Conservation (phyloP, 2,113 vertebrate genomes). For the Sceloporus tristichus region DNA sequence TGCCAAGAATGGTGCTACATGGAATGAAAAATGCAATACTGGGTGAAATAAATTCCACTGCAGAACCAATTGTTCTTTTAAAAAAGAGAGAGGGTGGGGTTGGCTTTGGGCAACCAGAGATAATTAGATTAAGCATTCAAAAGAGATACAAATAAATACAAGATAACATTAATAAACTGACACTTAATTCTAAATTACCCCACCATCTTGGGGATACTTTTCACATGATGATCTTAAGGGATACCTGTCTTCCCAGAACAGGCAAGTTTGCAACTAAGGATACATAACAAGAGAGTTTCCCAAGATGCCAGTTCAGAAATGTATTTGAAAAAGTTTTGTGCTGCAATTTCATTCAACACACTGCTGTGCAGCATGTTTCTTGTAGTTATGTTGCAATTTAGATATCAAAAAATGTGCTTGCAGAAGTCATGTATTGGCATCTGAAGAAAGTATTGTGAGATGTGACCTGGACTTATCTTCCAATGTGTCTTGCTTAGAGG, state of each 20-base stretch:
- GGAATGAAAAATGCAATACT: slow-evolving; percentile 59
- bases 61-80: slow-evolving; percentile 43
- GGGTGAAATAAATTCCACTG: slow-evolving; percentile 54
- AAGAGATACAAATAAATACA: slow-evolving; percentile 23
- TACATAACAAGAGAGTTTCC: neutral
- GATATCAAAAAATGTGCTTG: no score
- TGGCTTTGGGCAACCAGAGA: slow-evolving; percentile 53
- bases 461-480: no score
- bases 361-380: no score
- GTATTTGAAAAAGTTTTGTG: no score
- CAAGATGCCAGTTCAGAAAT: neutral
- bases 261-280: neutral
- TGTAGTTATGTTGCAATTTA: no score
- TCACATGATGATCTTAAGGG: neutral
- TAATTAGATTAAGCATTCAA: slow-evolving; percentile 46
- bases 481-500: no score
- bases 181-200: neutral
- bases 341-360: no score
- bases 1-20: slow-evolving; percentile 66
- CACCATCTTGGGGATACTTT: neutral
- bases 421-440: no score
- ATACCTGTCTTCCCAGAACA: neutral
- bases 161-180: neutral
- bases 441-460: no score
- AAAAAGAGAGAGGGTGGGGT: neutral